Evolutionary conservation across 2,113 vertebrate species (phyloP).

Genomic region (Coturnix japonica): DNA sequence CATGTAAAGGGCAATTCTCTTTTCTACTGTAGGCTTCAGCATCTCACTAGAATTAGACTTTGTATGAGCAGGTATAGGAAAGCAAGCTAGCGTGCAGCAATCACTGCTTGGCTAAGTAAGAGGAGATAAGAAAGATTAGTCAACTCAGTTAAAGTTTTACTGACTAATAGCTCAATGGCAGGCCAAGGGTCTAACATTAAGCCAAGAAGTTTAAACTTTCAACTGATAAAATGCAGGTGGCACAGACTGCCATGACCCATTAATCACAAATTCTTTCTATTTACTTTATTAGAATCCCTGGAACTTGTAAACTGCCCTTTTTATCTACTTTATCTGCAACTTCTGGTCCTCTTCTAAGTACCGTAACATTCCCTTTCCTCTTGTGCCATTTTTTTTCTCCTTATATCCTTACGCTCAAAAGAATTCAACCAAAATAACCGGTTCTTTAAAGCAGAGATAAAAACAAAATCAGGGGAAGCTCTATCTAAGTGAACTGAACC

Average conservation of each 20-base stretch:
- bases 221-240: slow-evolving; percentile 49
- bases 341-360: background rate
- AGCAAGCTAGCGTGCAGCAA: background rate
- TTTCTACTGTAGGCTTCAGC: background rate
- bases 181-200: slow-evolving; percentile 55
- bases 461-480: background rate
- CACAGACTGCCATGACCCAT: background rate
- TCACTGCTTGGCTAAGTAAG: background rate
- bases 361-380: background rate
- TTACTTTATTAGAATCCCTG: background rate
- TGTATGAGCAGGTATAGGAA: background rate
- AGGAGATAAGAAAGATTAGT: slow-evolving; percentile 48
- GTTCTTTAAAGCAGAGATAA: background rate
- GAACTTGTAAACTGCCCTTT: background rate
- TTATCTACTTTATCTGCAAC: background rate
- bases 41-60: background rate
- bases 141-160: slow-evolving; percentile 62
- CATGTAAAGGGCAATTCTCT: background rate
- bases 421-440: background rate
- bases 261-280: background rate
- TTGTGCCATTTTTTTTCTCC: background rate
- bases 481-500: background rate
- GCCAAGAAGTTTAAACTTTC: slow-evolving; percentile 22
- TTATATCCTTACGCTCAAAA: background rate
- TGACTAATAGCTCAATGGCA: background rate